Base-by-base conservation (phyloP, 53 echinoderm and acorn worm genomes). In the Paracentrotus lividus region DNA sequence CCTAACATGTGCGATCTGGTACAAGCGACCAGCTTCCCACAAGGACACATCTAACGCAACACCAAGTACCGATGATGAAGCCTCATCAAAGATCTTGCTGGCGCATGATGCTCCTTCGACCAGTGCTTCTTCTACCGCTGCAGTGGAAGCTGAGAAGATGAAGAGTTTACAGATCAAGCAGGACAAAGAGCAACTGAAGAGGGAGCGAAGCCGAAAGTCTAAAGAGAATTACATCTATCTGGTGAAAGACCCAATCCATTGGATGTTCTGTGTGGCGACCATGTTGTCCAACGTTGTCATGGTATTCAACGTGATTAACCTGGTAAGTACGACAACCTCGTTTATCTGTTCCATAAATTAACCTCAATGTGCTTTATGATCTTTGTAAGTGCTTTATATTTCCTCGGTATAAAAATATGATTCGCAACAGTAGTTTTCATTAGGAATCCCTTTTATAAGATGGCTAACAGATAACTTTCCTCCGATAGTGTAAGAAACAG, bases 251-350 rank as follows among this genome's bases (percentile, higher is more conserved):
- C 95, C 95, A 0, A 85, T 88, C 5, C 93, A 96, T 61, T 96
- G 95, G 95, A 77, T 96, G 75, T 93, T 96, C 86, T 96, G 93
- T 59, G 7, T 93, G 81, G 96, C 87, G 10, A 95, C 88, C 12
- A 69, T 69, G 45, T 20, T 93, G 15, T 86, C 95, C 38, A 86
- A 95, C 42, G 53, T 92, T 21, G 92, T 87, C 24, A 92, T 49
- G 77, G 91, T 96, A 2, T 95, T 96, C 95, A 96, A 95, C 95
- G 93, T 96, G 2, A 95, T 96, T 27, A 93, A 96, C 55, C 89
- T 96, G 93, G 96, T 96, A 77, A 68, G 95, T 96, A 53, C 31
- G 7, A 10, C 72, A 36, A 38, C 32, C 16, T 40, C 67, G 12
- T 23, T 67, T 67, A 51, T 51, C 7, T 51, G 12, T 23, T 32